phyloP scores from a whole-genome alignment of 2,797 vertebrate genomes.

The Phataginus tetradactyla region DNA sequence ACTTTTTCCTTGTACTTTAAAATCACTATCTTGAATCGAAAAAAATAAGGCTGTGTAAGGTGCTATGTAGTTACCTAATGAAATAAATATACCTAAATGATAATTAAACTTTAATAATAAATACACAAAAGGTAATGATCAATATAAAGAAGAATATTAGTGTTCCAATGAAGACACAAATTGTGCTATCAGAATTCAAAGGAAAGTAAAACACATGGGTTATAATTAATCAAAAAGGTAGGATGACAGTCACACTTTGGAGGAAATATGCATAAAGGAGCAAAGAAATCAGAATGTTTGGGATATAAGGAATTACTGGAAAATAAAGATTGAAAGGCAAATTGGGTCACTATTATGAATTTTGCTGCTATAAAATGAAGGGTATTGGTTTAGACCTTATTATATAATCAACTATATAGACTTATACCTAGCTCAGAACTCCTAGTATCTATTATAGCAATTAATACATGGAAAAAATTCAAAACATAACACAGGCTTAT shows the following conservation, averaged over 20 bases:
- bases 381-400: background rate
- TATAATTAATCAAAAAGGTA: background rate
- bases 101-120: background rate
- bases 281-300: background rate
- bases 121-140: background rate
- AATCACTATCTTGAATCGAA: conserved; percentile 15
- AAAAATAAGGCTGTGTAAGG: background rate
- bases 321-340: background rate
- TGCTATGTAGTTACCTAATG: background rate
- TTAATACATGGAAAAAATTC: background rate
- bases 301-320: background rate
- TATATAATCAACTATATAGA: background rate
- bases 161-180: background rate
- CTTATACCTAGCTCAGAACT: background rate
- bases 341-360: background rate
- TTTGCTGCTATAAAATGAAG: background rate
- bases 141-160: background rate
- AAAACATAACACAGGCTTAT: background rate
- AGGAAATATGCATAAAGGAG: background rate
- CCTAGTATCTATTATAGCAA: background rate
- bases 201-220: background rate
- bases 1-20: background rate
- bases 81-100: background rate
- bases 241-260: background rate
- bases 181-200: background rate